These are phyloP conservation scores for Chiroxiphia lanceolata DNA, from an alignment of 2,797 vertebrate species.

Conservation along the genomic window DNA sequence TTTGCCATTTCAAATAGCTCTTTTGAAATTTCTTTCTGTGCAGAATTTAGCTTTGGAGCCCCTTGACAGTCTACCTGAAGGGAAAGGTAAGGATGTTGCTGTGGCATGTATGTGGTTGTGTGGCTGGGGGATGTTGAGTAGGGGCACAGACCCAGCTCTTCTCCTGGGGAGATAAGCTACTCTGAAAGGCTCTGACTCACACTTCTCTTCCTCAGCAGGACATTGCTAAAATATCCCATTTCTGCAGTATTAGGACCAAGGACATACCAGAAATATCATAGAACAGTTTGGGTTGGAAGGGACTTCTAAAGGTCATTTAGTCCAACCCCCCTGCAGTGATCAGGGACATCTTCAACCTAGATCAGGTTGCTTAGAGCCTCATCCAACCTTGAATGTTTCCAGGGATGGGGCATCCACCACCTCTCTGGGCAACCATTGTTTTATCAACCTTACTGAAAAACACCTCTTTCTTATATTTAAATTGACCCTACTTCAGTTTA, in stretches of 20 bases:
- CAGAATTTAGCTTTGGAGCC: not conserved
- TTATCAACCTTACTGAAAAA: not conserved
- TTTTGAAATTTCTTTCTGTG: not conserved
- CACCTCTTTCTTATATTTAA: not conserved
- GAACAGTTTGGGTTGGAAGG: not conserved
- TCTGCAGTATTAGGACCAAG: not conserved
- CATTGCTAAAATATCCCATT: not conserved
- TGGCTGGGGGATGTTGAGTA: not conserved
- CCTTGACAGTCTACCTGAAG: not conserved
- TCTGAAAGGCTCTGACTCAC: not conserved
- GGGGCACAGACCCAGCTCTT: not conserved
- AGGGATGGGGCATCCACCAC: not conserved
- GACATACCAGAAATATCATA: not conserved
- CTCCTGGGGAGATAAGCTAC: rapidly evolving
- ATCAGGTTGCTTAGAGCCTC: not conserved
- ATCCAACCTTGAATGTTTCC: not conserved
- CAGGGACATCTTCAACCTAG: not conserved
- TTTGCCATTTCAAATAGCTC: not conserved
- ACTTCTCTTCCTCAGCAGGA: not conserved
- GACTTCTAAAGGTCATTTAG: not conserved
- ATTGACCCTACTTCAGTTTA: not conserved
- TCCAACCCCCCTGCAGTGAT: too few species aligned
- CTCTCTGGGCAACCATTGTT: not conserved
- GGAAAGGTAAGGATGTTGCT: not conserved
- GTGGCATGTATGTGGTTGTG: rapidly evolving